Base-by-base conservation (phyloP, 1,140 invertebrate genomes). In the Sitodiplosis mosellana region DNA sequence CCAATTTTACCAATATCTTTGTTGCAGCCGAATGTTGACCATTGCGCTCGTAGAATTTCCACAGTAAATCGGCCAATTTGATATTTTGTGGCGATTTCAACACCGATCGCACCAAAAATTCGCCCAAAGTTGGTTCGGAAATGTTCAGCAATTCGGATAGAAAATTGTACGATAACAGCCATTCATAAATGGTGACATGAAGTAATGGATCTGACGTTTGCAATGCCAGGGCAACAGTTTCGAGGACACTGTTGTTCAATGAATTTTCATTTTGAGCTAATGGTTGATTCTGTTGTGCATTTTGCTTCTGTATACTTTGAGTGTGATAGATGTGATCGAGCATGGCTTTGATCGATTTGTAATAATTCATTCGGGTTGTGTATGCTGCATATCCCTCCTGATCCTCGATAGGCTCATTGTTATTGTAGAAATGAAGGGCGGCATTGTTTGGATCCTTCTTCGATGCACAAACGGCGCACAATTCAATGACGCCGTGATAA, bases 11-110 rank as follows among this genome's bases (percentile, higher is more conserved):
- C 1, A 98, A 69, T 48, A 96, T 88, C 56, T 84, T 80, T 2
- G 94, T 91, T n/a, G 93, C 93, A 10, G 86, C 83, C 8, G 81
- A 75, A 63, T 93, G 93, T 61, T 96, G 88, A 27, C 82, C 81
- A 57, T 81, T 86, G 57, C 83, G 83, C 61, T 97, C 92, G 58
- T 97, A 93, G 63, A 86, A 93, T 63, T 91, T 91, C 93, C 93
- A 97, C 14, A 97, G 67, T 48, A 98, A 69, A 64, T 97, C 90
- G 41, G 87, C 74, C 5, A 86, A 73, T 45, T 74, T 71, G 1
- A 81, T 64, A 50, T 74, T 71, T 18, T 74, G 67, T 2, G 66
- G 63, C 47, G 70, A 65, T 38, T 65, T 60, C 37, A 65, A 57
- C 2, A 73, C 66, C 48, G 73, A 69, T 21, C 78, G 72, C 45